These are phyloP conservation scores for Silurus aristotelis DNA, from an alignment of 2,797 vertebrate genomes.

Conservation along the genomic window DNA sequence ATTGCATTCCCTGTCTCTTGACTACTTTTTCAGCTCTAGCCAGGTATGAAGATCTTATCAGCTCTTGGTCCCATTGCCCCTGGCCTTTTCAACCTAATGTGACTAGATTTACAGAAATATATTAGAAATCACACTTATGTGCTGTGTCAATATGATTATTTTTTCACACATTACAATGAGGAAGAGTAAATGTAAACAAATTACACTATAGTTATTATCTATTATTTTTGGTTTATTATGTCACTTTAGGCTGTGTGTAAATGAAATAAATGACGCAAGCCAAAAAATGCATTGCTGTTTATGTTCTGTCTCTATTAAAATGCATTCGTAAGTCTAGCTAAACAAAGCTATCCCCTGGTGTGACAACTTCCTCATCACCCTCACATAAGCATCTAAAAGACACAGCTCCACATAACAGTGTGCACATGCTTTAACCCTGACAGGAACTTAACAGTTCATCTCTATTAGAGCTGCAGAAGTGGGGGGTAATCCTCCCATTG, in stretches of 20 bases:
- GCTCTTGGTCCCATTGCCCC: constrained; percentile 52
- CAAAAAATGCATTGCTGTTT: constrained; percentile 8
- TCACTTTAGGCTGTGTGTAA: neutral
- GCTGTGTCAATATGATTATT: constrained; percentile 42
- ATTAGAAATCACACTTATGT: constrained; percentile 45
- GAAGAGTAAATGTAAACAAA: neutral
- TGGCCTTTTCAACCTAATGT: constrained; percentile 52
- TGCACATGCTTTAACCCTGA: constrained; percentile 79
- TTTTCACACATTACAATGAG: neutral
- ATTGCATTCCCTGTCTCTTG: constrained; percentile 63
- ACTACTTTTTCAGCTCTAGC: constrained; percentile 62
- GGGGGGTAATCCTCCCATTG: constrained; percentile 88
- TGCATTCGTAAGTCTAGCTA: constrained; percentile 13
- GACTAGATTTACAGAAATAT: constrained; percentile 57
- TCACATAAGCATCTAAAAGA: constrained; percentile 76
- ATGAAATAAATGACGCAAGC: neutral
- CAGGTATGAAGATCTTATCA: constrained; percentile 67
- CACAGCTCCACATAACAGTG: constrained; percentile 67
- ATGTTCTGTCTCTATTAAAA: constrained; percentile 7
- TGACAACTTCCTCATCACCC: constrained; percentile 71
- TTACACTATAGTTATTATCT: neutral
- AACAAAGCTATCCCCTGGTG: constrained; percentile 53
- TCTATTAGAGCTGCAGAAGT: constrained; percentile 84
- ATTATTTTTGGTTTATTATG: neutral
- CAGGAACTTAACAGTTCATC: constrained; percentile 94